A percentile compares a stretch with the other conserved stretches of the same genome.
Evolutionary conservation across 2,113 vertebrate species (phyloP).

Genomic region (Chrysemys picta): DNA sequence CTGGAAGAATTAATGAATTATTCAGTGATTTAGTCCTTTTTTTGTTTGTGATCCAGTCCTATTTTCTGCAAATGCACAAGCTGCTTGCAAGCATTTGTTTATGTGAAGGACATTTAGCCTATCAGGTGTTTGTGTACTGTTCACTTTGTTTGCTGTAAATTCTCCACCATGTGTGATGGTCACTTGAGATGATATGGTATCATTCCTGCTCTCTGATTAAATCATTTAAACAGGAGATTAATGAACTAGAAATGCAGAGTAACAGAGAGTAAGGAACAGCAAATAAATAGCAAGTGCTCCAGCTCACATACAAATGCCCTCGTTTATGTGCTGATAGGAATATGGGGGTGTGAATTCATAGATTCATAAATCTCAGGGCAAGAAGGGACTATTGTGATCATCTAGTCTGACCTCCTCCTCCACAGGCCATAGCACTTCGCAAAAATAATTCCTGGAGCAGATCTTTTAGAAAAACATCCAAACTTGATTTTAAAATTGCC

Average conservation of each 20-base stretch:
- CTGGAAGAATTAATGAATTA: conserved; percentile 49
- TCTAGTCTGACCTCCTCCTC: too few species aligned
- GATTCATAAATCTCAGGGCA: too few species aligned
- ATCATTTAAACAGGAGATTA: neutral
- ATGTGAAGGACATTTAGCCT: conserved; percentile 42
- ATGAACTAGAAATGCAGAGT: neutral
- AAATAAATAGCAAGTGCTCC: neutral
- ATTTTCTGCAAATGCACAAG: conserved; percentile 57
- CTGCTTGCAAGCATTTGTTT: conserved; percentile 42
- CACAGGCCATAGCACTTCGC: too few species aligned
- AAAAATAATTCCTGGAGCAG: too few species aligned
- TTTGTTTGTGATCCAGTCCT: conserved; percentile 18
- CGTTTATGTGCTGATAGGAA: neutral
- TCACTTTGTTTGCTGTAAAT: conserved; percentile 19
- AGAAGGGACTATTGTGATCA: too few species aligned
- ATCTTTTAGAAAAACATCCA: too few species aligned
- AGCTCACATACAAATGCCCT: neutral
- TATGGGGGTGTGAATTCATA: too few species aligned
- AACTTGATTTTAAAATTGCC: too few species aligned
- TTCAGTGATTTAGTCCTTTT: conserved; percentile 50
- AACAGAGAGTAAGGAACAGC: neutral
- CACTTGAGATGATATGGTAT: neutral
- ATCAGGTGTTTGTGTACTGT: neutral
- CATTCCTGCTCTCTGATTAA: neutral
- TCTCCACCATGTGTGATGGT: neutral